These are phyloP conservation scores for Sthenelais limicola DNA, from an alignment of 2,888 invertebrate genomes.

Conservation along the genomic window DNA sequence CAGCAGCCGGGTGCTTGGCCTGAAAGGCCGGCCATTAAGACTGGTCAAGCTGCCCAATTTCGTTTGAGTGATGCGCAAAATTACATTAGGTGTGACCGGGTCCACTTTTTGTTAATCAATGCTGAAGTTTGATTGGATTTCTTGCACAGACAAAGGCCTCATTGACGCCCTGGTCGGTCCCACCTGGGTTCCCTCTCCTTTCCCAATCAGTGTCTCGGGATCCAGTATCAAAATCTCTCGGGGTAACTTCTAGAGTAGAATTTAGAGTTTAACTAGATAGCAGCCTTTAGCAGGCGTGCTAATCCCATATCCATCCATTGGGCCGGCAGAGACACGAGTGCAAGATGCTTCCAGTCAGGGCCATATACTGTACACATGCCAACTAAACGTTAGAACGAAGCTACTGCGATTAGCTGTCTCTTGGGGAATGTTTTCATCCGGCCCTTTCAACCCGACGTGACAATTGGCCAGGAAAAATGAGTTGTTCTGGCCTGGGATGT, in stretches of 20 bases:
- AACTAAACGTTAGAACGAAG: too few species aligned
- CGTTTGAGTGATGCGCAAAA: constrained; percentile 27
- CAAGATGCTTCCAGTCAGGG: too few species aligned
- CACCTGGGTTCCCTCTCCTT: constrained; percentile 1
- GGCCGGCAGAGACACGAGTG: too few species aligned
- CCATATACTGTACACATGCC: too few species aligned
- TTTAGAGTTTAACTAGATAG: too few species aligned
- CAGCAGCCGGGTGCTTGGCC: neutral
- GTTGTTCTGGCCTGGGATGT: neutral
- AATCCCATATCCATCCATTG: too few species aligned
- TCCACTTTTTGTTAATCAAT: constrained; percentile 22
- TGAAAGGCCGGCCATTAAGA: neutral
- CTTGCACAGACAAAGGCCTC: constrained; percentile 22
- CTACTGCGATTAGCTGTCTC: too few species aligned
- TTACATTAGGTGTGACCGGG: constrained; percentile 4
- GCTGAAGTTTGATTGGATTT: constrained; percentile 38
- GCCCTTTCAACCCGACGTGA: constrained; percentile 9
- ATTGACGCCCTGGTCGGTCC: constrained; percentile 4
- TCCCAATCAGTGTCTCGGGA: too few species aligned
- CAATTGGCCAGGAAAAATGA: neutral
- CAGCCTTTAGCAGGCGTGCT: too few species aligned
- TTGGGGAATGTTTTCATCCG: too few species aligned
- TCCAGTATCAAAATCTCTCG: too few species aligned
- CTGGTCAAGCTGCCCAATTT: constrained; percentile 10
- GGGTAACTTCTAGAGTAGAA: too few species aligned